Conservation (phyloP, 2,797 vertebrate species). For the Botia kubotai region DNA sequence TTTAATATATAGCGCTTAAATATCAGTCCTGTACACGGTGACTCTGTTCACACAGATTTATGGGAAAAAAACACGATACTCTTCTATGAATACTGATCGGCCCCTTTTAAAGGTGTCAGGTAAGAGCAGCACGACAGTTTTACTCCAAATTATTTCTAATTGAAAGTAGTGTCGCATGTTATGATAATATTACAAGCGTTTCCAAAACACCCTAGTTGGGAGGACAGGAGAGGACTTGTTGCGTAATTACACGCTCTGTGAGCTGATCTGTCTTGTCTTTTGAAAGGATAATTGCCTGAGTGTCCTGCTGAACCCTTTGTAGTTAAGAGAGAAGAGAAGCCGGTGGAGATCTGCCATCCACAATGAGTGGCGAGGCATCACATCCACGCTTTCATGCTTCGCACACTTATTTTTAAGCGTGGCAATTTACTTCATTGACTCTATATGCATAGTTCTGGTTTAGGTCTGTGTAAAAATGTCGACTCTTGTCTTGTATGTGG, state of each 20-base stretch:
- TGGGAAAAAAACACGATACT: slow-evolving; percentile 15
- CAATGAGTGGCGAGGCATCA: slow-evolving; percentile 49
- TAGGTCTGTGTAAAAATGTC: slow-evolving; percentile 7
- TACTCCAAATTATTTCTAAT: slow-evolving; percentile 52
- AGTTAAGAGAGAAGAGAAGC: slow-evolving; percentile 44
- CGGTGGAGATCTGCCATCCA: slow-evolving; percentile 56
- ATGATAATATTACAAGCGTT: slow-evolving; percentile 59
- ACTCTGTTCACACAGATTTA: slow-evolving; percentile 24
- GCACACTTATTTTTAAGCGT: slow-evolving; percentile 43
- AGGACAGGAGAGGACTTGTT: slow-evolving; percentile 60
- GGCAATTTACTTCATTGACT: slow-evolving; percentile 50
- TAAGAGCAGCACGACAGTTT: slow-evolving; percentile 38
- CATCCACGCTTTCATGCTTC: not conserved
- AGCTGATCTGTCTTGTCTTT: slow-evolving; percentile 55
- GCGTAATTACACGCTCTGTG: slow-evolving; percentile 61
- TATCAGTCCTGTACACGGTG: not conserved
- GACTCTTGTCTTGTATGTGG: slow-evolving; percentile 10
- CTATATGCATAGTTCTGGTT: slow-evolving; percentile 32
- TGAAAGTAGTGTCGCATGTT: slow-evolving; percentile 56
- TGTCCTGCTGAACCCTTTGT: slow-evolving; percentile 50
- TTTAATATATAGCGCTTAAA: slow-evolving; percentile 16
- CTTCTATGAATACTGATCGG: slow-evolving; percentile 31
- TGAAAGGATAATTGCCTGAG: slow-evolving; percentile 61
- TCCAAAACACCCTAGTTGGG: slow-evolving; percentile 56
- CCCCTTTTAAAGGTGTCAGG: slow-evolving; percentile 26